Evolutionary conservation across 2,113 vertebrate genomes (phyloP), one percentile per base, ranked within the genome.

Genomic region (Eudyptes chrysolophus): DNA sequence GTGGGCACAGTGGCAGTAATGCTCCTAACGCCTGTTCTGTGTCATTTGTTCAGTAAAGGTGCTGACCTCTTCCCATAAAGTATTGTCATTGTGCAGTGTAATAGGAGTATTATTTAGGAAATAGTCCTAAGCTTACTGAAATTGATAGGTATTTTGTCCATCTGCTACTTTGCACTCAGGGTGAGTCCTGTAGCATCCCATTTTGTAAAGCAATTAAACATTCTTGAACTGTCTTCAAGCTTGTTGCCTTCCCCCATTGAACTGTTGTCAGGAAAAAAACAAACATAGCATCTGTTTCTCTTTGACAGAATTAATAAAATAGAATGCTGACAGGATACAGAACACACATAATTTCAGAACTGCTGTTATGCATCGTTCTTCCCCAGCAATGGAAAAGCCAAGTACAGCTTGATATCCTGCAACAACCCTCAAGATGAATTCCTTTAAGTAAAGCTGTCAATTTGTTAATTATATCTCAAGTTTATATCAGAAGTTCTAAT

Each of bases 261-360:
- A 36, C 38, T 55, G 40, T 76, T 92, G 62, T 88, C 66, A 90
- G 66, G 70, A 65, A 34, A 83, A 95, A 94, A 44, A 0, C 72
- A 89, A 82, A 48, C 27, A 26, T 22, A 24, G 49, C 66, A 38
- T 84, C 69, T 92, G 83, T 88, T 97, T 93, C 75, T 97, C 52
- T 69, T 54, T 93, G 89, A 29, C 55, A 88, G 68, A 94, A 78
- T 95, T 95, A 95, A 86, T 94, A 38, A 94, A 91, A 75, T 27
- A 62, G 70, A 57, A 81, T 70, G 42, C 72, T 94, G 81, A 20
- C 68, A 89, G 87, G 84, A 77, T 87, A 85, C 78, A 94, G 84
- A 87, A 13, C 71, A 58, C 89, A 75, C 58, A 13, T 62, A 27
- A 55, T 92, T 97, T 88, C 81, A 82, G 26, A 55, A 64, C 34